Conservation (phyloP, 2,797 vertebrate genomes). For the Sandelia bainsii region DNA sequence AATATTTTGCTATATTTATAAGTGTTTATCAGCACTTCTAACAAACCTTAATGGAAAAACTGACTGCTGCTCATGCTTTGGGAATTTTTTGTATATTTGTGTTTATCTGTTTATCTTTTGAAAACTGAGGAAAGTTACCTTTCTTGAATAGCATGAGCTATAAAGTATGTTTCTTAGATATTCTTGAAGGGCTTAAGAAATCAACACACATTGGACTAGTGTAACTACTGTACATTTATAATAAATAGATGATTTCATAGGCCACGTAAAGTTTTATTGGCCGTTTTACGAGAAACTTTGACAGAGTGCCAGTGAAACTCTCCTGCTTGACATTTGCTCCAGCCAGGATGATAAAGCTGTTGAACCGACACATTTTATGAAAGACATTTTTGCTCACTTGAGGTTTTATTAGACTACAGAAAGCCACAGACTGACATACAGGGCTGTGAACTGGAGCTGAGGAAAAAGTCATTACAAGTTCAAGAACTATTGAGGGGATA, state of each 20-base stretch:
- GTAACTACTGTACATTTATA: conserved; percentile 60
- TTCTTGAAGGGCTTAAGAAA: conserved; percentile 58
- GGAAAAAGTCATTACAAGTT: conserved; percentile 72
- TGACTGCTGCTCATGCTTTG: background rate
- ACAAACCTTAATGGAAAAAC: conserved; percentile 8
- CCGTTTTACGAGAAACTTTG: conserved; percentile 76
- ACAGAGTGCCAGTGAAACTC: conserved; percentile 71
- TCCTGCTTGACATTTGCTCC: conserved; percentile 77
- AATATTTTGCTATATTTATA: background rate
- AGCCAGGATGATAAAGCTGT: conserved; percentile 79
- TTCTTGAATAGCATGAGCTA: conserved; percentile 8
- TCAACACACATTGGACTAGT: conserved; percentile 70
- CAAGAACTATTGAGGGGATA: conserved; percentile 68
- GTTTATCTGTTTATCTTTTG: too few relatives aligned
- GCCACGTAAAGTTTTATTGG: conserved; percentile 79
- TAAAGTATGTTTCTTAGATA: conserved; percentile 30
- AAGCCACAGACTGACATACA: conserved; percentile 48
- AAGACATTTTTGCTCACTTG: conserved; percentile 83
- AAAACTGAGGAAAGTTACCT: too few relatives aligned
- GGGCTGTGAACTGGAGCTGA: conserved; percentile 54
- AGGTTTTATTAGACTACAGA: conserved; percentile 81
- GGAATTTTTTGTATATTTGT: background rate
- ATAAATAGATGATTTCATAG: conserved; percentile 79
- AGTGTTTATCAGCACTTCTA: conserved; percentile 2
- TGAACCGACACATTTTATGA: conserved; percentile 82